phyloP scores from a whole-genome alignment of 2,888 invertebrate species.

The Sicus ferrugineus region DNA sequence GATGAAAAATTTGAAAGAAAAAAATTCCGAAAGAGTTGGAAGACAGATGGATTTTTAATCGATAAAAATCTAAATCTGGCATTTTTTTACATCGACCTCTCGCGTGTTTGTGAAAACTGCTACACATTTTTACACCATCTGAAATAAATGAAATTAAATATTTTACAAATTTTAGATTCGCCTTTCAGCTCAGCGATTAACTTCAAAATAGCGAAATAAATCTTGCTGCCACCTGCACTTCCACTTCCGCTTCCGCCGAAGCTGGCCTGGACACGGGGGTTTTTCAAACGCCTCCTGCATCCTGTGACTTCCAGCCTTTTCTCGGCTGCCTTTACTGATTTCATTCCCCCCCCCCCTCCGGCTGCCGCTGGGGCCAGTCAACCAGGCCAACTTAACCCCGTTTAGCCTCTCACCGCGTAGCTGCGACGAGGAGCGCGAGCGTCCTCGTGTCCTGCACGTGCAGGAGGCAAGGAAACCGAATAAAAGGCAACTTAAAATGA shows the following conservation, averaged over 20 bases:
- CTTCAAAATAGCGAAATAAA: constrained; percentile 11
- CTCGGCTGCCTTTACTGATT: constrained; percentile 9
- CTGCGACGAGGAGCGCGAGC: not conserved
- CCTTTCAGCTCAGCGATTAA: constrained; percentile 4
- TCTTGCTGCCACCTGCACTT: constrained; percentile 12
- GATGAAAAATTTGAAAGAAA: not conserved
- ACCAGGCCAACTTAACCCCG: not conserved
- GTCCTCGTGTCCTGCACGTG: not conserved
- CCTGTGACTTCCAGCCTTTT: constrained; percentile 8
- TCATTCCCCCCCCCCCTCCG: not conserved
- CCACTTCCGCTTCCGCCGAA: constrained; percentile 1
- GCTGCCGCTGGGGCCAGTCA: not conserved
- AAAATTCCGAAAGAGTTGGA: not conserved
- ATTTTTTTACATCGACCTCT: not conserved
- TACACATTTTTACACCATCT: no score
- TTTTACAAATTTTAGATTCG: not conserved
- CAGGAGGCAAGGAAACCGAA: not conserved
- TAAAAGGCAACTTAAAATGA: constrained; percentile 7
- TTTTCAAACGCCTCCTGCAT: not conserved
- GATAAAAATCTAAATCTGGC: no score
- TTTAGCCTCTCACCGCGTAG: not conserved
- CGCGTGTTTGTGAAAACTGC: no score
- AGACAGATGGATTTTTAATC: no score
- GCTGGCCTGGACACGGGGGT: not conserved
- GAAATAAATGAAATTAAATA: no score